Base-by-base conservation (phyloP, 2,888 invertebrate species). In the Blomia tropicalis region DNA sequence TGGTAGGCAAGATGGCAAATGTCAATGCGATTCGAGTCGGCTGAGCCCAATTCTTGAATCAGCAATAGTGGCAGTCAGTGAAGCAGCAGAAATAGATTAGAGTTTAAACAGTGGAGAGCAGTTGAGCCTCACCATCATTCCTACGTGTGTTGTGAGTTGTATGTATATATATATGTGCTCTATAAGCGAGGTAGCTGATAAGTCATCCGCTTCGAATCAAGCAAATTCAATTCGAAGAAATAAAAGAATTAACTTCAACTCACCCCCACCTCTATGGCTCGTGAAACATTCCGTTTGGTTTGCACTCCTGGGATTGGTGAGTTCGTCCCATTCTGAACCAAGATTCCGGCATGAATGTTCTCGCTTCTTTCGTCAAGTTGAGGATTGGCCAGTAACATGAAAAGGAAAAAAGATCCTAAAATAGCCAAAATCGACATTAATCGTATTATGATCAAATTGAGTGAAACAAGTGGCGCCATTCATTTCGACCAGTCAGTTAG, bases 21-120 rank as follows among this genome's bases (percentile, higher is more conserved):
- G 36, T 36, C 36, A 36, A 36, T 36, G 7, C 7, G 36, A 36
- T 17, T 36, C 36, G 36, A 36, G 36, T 17, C 36, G 17, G 17
- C 36, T 36, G 7, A 36, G 36, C 36, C 36, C 7, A 36, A 36
- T n/a, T n/a, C n/a, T n/a, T n/a, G n/a, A n/a, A 17, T 36, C 36
- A 36, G 36, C 36, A 7, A 36, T 11, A 7, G 7, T 19, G 51
- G 51, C 51, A 47, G 56, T 56, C 56, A 56, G 25, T 56, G n/a
- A 36, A 56, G 56, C 56, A 56, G 56, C 56, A 56, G 51, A 56
- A 56, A 56, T 56, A 56, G 29, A 56, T 56, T 56, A 25, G 30
- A 29, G 29, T 27, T 56, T 56, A 56, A 56, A 56, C 56, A 47
- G 51, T 25, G 7, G n/a, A n/a, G n/a, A n/a, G n/a, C n/a, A n/a